Conservation (phyloP, 2,113 vertebrate genomes). For the Ochotona curzoniae region DNA sequence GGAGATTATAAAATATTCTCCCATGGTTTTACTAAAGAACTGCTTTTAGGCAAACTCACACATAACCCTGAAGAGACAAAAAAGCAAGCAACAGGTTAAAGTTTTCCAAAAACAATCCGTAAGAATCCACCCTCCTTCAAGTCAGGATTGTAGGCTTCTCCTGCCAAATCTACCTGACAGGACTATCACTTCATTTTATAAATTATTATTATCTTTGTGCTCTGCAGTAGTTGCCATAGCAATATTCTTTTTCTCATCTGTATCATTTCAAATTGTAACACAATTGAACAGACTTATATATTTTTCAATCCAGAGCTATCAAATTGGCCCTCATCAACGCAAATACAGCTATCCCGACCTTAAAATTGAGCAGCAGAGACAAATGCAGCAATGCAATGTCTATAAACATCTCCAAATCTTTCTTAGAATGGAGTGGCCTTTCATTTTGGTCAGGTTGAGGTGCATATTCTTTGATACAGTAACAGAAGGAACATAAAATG, state of each 20-base stretch:
- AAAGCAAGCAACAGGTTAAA: not conserved
- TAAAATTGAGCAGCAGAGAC: constrained; percentile 49
- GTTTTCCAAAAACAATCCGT: not conserved
- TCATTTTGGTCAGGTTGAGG: constrained; percentile 42
- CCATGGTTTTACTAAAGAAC: not conserved
- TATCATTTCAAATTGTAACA: constrained; percentile 50
- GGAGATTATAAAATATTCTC: not conserved
- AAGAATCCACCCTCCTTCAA: not conserved
- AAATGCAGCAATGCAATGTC: not conserved
- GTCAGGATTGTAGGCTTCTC: not conserved
- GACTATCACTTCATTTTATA: constrained; percentile 2
- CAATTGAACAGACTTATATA: constrained; percentile 46
- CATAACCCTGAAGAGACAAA: not conserved
- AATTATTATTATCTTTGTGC: constrained; percentile 38
- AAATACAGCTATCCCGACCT: constrained; percentile 18
- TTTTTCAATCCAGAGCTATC: constrained; percentile 47
- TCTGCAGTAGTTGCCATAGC: constrained; percentile 56
- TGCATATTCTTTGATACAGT: constrained; percentile 47
- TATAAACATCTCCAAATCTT: constrained; percentile 42
- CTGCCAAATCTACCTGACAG: not conserved
- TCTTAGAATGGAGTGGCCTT: constrained; percentile 3
- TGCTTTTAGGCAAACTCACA: not conserved
- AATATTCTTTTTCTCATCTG: constrained; percentile 51
- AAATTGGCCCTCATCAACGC: constrained; percentile 30
- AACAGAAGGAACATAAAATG: constrained; percentile 32